Evolutionary conservation across 2,888 invertebrate genomes (phyloP), one percentile per base, ranked within the genome.

Genomic region (Apodemia zela): DNA sequence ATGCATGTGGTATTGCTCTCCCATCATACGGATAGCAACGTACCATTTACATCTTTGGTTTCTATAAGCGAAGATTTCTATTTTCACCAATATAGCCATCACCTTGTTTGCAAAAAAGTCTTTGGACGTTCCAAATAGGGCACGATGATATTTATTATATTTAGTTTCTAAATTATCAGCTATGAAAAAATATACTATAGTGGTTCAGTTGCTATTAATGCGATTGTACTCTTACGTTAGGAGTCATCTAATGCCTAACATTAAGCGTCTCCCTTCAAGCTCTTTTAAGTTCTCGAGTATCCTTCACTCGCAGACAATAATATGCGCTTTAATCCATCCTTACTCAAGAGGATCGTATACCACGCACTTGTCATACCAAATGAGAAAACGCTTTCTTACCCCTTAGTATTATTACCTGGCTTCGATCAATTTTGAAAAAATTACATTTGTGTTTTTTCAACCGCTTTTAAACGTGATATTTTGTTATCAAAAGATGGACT

Each of bases 311-410:
- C 25, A 54, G 54, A 54, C 25, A 51, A 51, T 21, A 54, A 29
- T 54, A 54, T 29, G 54, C 54, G 25, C 54, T 57, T 25, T 57
- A 57, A 57, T 57, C 54, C 29, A 29, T 57, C 29, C 25, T 57
- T 15, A 29, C 8, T 29, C 7, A 57, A 57, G 54, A 25, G 54
- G 45, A 47, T 47, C n/a, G 45, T 17, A 47, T 47, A 17, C 45
- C 45, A 47, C 45, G 45, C 45, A 47, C 45, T 47, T 47, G 45
- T 7, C 45, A n/a, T 45, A n/a, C 42, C 42, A n/a, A 45, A 45
- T 45, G 42, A n/a, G 42, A 45, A 33, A 33, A 11, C 13, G 42
- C n/a, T n/a, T 15, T n/a, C 42, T 45, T 45, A 45, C 42, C 42
- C 15, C n/a, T 45, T n/a, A 15, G 15, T 13, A 38, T 38, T 45